Conservation (phyloP, 2,113 vertebrate genomes). For the Hippocampus barbouri region DNA sequence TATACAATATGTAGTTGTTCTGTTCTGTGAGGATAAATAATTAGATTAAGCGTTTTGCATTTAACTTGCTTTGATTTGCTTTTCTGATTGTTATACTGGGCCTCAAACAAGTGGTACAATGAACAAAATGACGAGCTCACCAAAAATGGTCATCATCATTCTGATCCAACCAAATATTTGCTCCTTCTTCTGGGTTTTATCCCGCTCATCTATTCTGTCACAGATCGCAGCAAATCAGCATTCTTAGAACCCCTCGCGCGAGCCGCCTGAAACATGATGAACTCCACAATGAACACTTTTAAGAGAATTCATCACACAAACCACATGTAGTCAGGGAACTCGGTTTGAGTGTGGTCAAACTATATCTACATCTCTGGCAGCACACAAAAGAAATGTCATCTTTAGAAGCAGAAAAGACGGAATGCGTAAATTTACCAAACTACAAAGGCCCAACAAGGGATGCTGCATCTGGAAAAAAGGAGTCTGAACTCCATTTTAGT, state of each 20-base stretch:
- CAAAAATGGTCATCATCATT: not conserved
- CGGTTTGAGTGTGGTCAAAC: not conserved
- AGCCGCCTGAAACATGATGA: not conserved
- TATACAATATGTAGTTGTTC: too few relatives aligned
- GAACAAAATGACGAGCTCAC: not conserved
- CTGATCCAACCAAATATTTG: not conserved
- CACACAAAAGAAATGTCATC: not conserved
- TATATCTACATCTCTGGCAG: not conserved
- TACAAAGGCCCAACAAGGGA: not conserved
- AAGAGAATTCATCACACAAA: constrained; percentile 10
- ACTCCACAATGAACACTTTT: constrained; percentile 14
- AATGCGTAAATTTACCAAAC: not conserved
- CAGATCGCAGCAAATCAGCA: not conserved
- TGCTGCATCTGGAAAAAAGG: not conserved
- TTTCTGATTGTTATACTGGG: not conserved
- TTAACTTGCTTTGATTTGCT: not conserved
- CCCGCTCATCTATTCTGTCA: not conserved
- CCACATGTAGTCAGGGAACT: constrained; percentile 2
- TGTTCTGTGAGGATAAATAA: too few relatives aligned
- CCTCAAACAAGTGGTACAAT: too few relatives aligned
- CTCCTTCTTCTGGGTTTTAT: not conserved
- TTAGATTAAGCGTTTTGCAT: not conserved
- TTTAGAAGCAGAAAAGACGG: not conserved
- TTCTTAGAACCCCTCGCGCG: not conserved
- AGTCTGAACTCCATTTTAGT: not conserved